These are phyloP conservation scores for Mormyrus hasselquistii DNA, from an alignment of 2,797 vertebrate genomes.

Conservation along the genomic window DNA sequence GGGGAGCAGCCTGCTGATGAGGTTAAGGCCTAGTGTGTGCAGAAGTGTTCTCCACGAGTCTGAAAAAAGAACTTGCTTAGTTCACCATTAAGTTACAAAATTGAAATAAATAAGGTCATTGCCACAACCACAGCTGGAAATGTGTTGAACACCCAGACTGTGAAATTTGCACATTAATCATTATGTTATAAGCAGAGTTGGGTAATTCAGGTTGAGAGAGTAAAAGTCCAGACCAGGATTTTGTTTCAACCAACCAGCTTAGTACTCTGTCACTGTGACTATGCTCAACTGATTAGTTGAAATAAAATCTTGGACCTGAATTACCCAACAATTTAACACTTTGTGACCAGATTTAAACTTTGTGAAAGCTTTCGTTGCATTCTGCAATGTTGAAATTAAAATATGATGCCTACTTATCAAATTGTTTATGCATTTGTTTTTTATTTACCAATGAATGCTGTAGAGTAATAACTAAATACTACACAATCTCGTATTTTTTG, in stretches of 20 bases:
- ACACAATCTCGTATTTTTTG: background rate
- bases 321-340: background rate
- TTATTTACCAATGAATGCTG: background rate
- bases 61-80: background rate
- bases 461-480: background rate
- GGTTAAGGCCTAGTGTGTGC: slow-evolving; percentile 34
- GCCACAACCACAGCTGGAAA: background rate
- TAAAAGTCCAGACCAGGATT: background rate
- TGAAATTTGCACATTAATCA: background rate
- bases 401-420: background rate
- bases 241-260: background rate
- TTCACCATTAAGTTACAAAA: background rate
- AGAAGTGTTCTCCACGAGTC: background rate
- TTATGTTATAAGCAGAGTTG: background rate
- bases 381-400: background rate
- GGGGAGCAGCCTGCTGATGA: slow-evolving; percentile 51
- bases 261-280: background rate
- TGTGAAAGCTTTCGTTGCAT: background rate
- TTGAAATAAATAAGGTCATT: background rate
- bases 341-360: background rate
- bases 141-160: background rate
- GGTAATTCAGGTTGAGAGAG: background rate
- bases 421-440: background rate
- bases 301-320: background rate
- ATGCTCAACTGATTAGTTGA: background rate